Conservation (phyloP, 2,113 vertebrate genomes). For the Upupa epops region DNA sequence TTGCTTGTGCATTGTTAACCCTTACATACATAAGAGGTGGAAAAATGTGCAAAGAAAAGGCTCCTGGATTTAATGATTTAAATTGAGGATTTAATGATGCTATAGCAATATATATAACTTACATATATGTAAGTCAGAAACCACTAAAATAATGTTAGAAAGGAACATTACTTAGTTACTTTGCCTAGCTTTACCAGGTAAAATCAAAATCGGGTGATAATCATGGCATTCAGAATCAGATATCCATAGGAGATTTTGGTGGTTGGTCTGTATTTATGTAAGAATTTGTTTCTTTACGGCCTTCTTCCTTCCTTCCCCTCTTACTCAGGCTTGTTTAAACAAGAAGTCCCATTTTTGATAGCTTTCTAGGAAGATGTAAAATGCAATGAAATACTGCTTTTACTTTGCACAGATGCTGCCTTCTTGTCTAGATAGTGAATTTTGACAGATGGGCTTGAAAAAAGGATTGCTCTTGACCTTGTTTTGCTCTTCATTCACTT, state of each 20-base stretch:
- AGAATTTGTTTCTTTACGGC: slow-evolving; percentile 27
- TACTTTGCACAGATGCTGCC: background rate
- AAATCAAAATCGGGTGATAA: background rate
- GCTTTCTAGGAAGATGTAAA: background rate
- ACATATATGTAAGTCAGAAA: background rate
- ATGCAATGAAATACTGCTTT: background rate
- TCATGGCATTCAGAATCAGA: background rate
- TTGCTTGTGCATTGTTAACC: background rate
- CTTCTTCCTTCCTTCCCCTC: background rate
- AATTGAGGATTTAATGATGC: background rate
- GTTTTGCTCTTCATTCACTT: slow-evolving; percentile 15
- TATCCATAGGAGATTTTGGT: background rate
- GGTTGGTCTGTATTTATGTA: slow-evolving; percentile 36
- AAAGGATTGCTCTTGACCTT: slow-evolving; percentile 18
- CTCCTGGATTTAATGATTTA: background rate
- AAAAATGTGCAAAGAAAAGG: background rate
- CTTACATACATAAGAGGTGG: background rate
- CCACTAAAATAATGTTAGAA: background rate
- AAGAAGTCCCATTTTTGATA: background rate
- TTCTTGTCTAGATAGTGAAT: background rate
- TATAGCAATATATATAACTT: background rate
- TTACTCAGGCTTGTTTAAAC: slow-evolving; percentile 15
- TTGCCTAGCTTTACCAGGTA: background rate
- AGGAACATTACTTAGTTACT: background rate
- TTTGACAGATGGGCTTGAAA: background rate